Evolutionary conservation across 1,140 invertebrate species (phyloP), one percentile per base, ranked within the genome.

Genomic region (Pseudomyrmex cubaensis): DNA sequence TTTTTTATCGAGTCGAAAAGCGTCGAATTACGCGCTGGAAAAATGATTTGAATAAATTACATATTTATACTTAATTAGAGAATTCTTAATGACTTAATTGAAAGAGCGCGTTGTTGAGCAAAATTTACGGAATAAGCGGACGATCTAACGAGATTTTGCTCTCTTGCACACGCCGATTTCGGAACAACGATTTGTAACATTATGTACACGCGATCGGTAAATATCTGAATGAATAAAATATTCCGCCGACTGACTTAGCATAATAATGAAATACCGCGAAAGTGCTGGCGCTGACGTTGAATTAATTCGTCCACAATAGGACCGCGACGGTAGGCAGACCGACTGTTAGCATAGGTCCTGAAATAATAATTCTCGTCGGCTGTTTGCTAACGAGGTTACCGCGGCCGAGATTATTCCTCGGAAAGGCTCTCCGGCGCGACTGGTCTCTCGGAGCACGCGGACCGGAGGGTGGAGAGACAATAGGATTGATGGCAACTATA

Each of bases 311-410:
- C 61, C 83, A 82, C 83, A 85, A 86, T 82, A 83, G 63, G 72
- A 67, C 78, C 66, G 86, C 84, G 76, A 74, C 61, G 77, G 63
- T 72, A 75, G 73, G 72, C 67, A 70, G 77, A 72, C 74, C 50
- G 74, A 80, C 54, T 88, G 87, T 89, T 89, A 78, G 84, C 82
- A 78, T 50, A 73, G 84, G 69, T 66, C 76, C 82, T 90, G 85
- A 87, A 91, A 90, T 91, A 91, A 91, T 91, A 90, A 91, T 91
- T 90, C 82, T 74, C 82, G 67, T 86, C 75, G 86, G 83, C 83
- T 90, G 88, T 90, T 90, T 89, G 90, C 87, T 90, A 87, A 90
- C 90, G 90, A 90, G 85, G 86, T 91, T 90, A 84, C 84, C 61
- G 52, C 64, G 78, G 76, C 64, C 57, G 84, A 83, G 84, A 84